phyloP scores from a whole-genome alignment of 2,888 invertebrate species.

The Morpho helenor region DNA sequence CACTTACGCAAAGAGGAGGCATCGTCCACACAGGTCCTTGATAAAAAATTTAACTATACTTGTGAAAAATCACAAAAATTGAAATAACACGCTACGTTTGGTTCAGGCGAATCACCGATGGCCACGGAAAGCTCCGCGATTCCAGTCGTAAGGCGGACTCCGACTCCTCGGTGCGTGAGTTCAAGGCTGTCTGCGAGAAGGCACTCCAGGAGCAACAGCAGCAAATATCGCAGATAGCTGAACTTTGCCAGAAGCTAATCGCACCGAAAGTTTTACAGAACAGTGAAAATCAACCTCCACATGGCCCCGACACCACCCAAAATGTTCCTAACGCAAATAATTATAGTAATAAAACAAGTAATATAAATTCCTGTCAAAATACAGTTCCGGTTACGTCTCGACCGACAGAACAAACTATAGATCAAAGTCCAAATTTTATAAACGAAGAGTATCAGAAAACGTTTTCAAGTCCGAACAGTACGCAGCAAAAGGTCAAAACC shows the following conservation, averaged over 20 bases:
- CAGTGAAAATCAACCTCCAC: background rate
- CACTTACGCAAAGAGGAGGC: conserved; percentile 42
- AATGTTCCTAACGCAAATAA: background rate
- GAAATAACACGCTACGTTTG: no score
- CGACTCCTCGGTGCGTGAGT: conserved; percentile 45
- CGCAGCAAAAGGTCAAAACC: background rate
- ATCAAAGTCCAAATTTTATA: background rate
- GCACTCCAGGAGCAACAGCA: conserved; percentile 55
- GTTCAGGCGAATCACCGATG: background rate
- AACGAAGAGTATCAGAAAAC: background rate
- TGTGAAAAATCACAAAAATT: no score
- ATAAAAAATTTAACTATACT: no score
- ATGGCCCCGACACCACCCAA: background rate
- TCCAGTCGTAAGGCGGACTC: conserved; percentile 29
- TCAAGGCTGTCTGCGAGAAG: conserved; percentile 49
- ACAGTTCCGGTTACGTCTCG: background rate
- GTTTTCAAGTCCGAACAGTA: conserved; percentile 5
- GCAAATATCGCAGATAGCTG: conserved; percentile 50
- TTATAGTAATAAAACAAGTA: no score
- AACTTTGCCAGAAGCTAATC: conserved; percentile 53
- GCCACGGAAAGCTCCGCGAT: conserved; percentile 12
- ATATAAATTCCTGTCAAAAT: background rate
- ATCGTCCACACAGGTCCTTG: conserved; percentile 38
- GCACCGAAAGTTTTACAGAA: conserved; percentile 26
- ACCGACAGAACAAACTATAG: background rate